phyloP scores from a whole-genome alignment of 92 coral and sea anemone genomes.

The Porites divaricata region DNA sequence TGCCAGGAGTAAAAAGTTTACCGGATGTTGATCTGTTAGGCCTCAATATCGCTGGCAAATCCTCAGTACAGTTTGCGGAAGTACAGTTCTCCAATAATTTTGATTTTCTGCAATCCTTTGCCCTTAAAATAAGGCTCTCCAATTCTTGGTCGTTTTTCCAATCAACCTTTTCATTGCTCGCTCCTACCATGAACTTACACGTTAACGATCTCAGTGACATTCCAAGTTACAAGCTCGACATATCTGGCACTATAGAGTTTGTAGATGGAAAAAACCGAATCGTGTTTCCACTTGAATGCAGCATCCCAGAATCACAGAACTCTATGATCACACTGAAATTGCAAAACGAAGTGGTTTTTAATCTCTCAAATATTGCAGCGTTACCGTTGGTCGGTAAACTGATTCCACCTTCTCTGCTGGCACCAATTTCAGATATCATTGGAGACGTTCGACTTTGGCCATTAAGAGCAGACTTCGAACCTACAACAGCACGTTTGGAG shows the following conservation, averaged over 20 bases:
- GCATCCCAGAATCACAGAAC: constrained; percentile 40
- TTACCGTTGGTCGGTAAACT: constrained; percentile 60
- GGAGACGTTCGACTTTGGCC: constrained; percentile 55
- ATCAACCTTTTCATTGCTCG: constrained; percentile 39
- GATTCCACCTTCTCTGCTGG: constrained; percentile 43
- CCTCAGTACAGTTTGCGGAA: constrained; percentile 31
- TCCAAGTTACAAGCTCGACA: constrained; percentile 43
- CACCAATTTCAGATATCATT: constrained; percentile 51
- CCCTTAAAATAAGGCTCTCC: constrained; percentile 27
- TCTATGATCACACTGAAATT: constrained; percentile 32
- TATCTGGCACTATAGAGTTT: constrained; percentile 44
- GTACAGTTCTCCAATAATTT: constrained; percentile 48
- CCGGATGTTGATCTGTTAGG: constrained; percentile 55
- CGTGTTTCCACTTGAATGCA: constrained; percentile 45
- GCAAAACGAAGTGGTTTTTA: constrained; percentile 24
- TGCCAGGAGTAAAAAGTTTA: constrained; percentile 19
- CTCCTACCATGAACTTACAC: constrained; percentile 32
- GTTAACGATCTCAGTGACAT: constrained; percentile 44
- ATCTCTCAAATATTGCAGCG: constrained; percentile 56
- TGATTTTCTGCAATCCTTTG: constrained; percentile 22
- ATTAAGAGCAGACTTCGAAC: constrained; percentile 33
- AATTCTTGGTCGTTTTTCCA: constrained; percentile 58
- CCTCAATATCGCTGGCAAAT: constrained; percentile 27
- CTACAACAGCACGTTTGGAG: not conserved
- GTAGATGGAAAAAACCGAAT: constrained; percentile 3